phyloP scores from a whole-genome alignment of 1,140 invertebrate species.

The Octopus sinensis region DNA sequence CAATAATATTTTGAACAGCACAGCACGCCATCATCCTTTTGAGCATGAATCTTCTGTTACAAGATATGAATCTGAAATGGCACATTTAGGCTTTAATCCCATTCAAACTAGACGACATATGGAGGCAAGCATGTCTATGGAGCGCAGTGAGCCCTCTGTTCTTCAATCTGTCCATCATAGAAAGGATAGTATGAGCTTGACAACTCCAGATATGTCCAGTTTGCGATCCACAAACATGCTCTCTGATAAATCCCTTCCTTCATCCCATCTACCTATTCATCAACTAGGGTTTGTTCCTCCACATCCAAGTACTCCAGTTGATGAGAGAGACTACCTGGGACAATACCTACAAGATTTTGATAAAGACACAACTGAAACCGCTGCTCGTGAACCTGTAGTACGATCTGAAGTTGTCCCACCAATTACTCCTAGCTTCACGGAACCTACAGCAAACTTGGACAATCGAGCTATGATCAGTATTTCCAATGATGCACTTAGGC shows the following conservation, averaged over 20 bases:
- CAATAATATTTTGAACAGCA: neutral
- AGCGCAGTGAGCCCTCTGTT: neutral
- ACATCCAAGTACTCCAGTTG: constrained; percentile 35
- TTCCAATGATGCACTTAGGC: neutral
- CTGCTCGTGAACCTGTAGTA: neutral
- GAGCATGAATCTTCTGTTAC: neutral
- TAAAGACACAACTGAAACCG: constrained; percentile 4
- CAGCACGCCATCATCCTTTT: neutral
- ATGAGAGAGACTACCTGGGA: constrained; percentile 47
- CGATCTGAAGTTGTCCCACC: neutral
- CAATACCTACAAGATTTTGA: constrained; percentile 42
- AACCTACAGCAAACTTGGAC: neutral
- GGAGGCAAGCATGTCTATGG: neutral
- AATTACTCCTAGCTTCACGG: constrained; percentile 7
- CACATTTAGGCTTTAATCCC: neutral
- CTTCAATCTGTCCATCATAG: neutral
- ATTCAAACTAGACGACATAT: neutral
- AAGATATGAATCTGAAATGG: constrained; percentile 2
- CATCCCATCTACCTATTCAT: neutral
- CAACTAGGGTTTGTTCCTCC: constrained; percentile 3
- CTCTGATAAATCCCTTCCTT: neutral
- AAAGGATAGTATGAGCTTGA: neutral
- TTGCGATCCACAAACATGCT: neutral
- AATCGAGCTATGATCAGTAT: neutral
- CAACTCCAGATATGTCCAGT: neutral